A percentile compares a stretch with the other conserved stretches of the same genome.
Conservation (phyloP, 1,140 invertebrate species). For the Lineus longissimus region DNA sequence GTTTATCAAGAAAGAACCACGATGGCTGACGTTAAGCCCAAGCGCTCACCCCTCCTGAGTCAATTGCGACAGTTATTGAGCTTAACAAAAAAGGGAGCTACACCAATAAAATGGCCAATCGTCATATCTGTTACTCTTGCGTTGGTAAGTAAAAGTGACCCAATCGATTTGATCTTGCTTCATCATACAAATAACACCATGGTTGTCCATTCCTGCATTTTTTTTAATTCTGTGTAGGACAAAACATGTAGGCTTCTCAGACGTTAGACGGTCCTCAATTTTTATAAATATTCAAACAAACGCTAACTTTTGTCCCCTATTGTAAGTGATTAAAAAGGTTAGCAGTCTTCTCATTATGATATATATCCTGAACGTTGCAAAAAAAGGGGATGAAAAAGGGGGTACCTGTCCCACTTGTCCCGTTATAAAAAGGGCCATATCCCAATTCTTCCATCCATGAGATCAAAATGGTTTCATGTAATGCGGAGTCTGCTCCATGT, state of each 20-base stretch:
- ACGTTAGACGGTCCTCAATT: no score
- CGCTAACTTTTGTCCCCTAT: no score
- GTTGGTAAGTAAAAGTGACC: conserved; percentile 27
- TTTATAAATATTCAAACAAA: no score
- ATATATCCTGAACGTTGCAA: no score
- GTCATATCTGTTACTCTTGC: conserved; percentile 33
- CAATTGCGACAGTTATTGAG: neutral
- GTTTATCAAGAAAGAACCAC: no score
- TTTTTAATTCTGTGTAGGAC: no score
- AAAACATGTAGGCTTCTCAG: no score
- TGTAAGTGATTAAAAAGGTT: no score
- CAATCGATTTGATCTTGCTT: neutral
- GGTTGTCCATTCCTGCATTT: neutral
- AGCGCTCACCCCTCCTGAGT: no score
- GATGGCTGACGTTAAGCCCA: no score
- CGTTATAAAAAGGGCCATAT: neutral
- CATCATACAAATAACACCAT: neutral
- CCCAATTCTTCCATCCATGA: neutral
- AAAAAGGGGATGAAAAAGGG: neutral
- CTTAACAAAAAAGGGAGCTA: conserved; percentile 31
- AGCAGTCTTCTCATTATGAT: no score
- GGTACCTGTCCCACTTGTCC: neutral
- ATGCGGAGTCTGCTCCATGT: neutral
- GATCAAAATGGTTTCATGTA: neutral
- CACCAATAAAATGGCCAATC: conserved; percentile 34